Evolutionary conservation across 2,113 vertebrate genomes (phyloP).

Genomic region (Speoplatyrhinus poulsoni): DNA sequence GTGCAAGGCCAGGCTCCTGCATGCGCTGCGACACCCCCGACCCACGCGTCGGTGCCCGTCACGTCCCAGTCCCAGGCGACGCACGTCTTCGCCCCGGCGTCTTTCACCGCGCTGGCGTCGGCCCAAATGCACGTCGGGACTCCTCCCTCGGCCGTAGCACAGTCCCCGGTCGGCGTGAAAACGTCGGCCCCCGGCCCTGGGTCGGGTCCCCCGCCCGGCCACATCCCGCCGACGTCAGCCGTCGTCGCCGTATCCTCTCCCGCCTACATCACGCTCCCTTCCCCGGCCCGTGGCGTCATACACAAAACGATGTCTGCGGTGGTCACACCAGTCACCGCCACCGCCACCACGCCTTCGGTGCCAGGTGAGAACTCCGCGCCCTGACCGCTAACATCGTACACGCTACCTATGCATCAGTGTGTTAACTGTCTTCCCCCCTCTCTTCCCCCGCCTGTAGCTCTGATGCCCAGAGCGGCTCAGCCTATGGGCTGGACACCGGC

Average conservation of each 20-base stretch:
- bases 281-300: slow-evolving; percentile 42
- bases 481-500: slow-evolving; percentile 55
- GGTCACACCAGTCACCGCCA: slow-evolving; percentile 73
- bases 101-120: not conserved
- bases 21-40: slow-evolving; percentile 2
- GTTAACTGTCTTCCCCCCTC: not conserved
- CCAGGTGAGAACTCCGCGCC: slow-evolving; percentile 75
- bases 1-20: slow-evolving; percentile 23
- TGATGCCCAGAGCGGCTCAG: slow-evolving; percentile 57
- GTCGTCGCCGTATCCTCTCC: slow-evolving; percentile 50
- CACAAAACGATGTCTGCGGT: slow-evolving; percentile 57
- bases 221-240: slow-evolving; percentile 42
- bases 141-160: slow-evolving; percentile 20
- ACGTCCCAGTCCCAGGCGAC: not conserved
- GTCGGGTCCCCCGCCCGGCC: slow-evolving; percentile 48
- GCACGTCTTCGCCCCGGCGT: not conserved
- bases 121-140: slow-evolving; percentile 34
- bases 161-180: slow-evolving; percentile 31
- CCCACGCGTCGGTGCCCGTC: not conserved
- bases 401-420: not conserved
- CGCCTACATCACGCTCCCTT: slow-evolving; percentile 42
- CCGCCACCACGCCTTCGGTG: slow-evolving; percentile 80
- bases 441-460: slow-evolving; percentile 37
- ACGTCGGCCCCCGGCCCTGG: slow-evolving; percentile 14
- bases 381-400: not conserved